Conservation (phyloP, 2,113 vertebrate species). For the Symphodus melops region DNA sequence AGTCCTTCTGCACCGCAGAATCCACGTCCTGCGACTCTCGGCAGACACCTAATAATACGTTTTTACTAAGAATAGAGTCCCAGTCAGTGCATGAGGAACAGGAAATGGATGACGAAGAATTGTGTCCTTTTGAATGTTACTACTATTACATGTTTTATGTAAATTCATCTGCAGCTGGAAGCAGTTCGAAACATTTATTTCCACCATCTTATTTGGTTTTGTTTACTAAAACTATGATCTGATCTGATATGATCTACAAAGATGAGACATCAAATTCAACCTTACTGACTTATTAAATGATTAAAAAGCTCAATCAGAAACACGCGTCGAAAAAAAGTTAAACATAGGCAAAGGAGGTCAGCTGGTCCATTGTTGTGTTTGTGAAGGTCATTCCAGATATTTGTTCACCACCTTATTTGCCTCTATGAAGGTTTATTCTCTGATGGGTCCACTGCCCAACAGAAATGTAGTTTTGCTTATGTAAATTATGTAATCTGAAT, state of each 20-base stretch:
- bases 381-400: too few species aligned
- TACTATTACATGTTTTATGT: neutral
- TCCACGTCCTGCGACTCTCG: constrained; percentile 34
- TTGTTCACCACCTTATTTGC: too few species aligned
- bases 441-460: too few species aligned
- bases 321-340: too few species aligned
- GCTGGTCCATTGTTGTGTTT: too few species aligned
- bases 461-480: too few species aligned
- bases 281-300: too few species aligned
- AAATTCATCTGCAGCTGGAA: neutral
- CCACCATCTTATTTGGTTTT: neutral
- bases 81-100: constrained; percentile 13
- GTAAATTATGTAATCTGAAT: too few species aligned
- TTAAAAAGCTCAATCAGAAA: too few species aligned
- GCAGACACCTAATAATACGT: constrained; percentile 55
- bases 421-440: too few species aligned
- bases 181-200: neutral
- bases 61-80: constrained; percentile 56
- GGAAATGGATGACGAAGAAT: constrained; percentile 21
- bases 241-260: too few species aligned
- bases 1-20: constrained; percentile 37
- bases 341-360: neutral
- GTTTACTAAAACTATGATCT: neutral
- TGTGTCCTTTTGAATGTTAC: neutral
- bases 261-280: too few species aligned